Evolutionary conservation across 2,888 invertebrate species (phyloP).

Genomic region (Eilema sororculum): DNA sequence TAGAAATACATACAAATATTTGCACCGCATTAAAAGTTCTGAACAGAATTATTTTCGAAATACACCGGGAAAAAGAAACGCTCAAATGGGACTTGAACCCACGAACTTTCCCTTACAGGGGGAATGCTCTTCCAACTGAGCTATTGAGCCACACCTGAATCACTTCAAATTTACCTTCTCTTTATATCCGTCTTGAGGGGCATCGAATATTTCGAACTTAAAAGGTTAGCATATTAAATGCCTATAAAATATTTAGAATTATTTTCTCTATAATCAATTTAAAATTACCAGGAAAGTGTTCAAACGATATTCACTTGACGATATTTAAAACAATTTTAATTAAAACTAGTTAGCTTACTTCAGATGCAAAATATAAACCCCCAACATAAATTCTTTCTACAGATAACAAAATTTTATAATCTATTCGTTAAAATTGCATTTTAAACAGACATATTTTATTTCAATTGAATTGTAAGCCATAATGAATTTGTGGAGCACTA

Average conservation of each 20-base stretch:
- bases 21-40: not conserved
- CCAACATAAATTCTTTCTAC: constrained; percentile 10
- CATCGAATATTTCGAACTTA: too few relatives aligned
- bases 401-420: constrained; percentile 27
- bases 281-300: not conserved
- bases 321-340: constrained; percentile 7
- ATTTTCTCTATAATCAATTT: too few relatives aligned
- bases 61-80: too few relatives aligned
- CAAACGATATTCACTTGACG: not conserved
- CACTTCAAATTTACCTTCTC: too few relatives aligned
- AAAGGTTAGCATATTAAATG: too few relatives aligned
- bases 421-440: constrained; percentile 36
- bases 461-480: constrained; percentile 33
- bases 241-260: too few relatives aligned
- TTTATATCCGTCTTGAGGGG: too few relatives aligned
- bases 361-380: not conserved
- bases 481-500: constrained; percentile 27
- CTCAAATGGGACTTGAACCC: too few relatives aligned
- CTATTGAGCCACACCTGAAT: too few relatives aligned
- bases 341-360: not conserved
- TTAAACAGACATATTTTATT: constrained; percentile 40
- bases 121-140: too few relatives aligned
- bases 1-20: too few relatives aligned
- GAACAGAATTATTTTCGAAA: not conserved
- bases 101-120: too few relatives aligned